Conservation (phyloP, 2,888 invertebrate genomes). For the Caenorhabditis imperialis region DNA sequence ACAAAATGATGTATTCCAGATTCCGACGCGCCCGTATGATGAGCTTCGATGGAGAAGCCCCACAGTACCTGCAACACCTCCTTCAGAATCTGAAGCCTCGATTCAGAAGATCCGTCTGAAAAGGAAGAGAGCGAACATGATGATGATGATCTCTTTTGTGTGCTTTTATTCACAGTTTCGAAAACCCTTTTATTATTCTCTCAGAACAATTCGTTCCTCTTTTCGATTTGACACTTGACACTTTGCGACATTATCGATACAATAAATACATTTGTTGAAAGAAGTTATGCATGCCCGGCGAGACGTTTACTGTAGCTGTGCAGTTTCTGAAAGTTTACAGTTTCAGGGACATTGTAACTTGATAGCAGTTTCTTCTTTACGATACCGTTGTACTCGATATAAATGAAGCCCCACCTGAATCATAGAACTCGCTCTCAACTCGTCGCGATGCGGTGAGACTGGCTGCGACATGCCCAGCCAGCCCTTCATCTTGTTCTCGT, state of each 20-base stretch:
- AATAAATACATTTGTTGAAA: conserved; percentile 50
- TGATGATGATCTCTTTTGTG: too few species aligned
- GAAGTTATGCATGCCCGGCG: conserved; percentile 17
- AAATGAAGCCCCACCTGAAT: conserved; percentile 36
- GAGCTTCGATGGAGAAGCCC: conserved; percentile 54
- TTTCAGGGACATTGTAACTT: too few species aligned
- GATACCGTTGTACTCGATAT: too few species aligned
- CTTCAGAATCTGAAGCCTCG: conserved; percentile 60
- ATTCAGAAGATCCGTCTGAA: conserved; percentile 51
- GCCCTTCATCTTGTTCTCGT: conserved; percentile 9
- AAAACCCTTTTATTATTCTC: neutral
- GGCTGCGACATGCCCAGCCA: conserved; percentile 27
- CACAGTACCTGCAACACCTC: conserved; percentile 60
- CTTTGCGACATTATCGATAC: conserved; percentile 24
- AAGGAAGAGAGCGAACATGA: neutral
- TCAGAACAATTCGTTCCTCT: neutral
- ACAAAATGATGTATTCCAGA: conserved; percentile 28
- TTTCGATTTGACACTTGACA: conserved; percentile 18
- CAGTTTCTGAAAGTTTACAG: conserved; percentile 32
- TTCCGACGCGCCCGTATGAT: conserved; percentile 56
- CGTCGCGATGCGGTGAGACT: conserved; percentile 36
- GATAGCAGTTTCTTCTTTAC: too few species aligned
- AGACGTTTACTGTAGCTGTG: conserved; percentile 46
- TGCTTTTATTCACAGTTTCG: too few species aligned
- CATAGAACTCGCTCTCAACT: conserved; percentile 29